Conservation (phyloP, 2,113 vertebrate species). For the Melanostigma gelatinosum region DNA sequence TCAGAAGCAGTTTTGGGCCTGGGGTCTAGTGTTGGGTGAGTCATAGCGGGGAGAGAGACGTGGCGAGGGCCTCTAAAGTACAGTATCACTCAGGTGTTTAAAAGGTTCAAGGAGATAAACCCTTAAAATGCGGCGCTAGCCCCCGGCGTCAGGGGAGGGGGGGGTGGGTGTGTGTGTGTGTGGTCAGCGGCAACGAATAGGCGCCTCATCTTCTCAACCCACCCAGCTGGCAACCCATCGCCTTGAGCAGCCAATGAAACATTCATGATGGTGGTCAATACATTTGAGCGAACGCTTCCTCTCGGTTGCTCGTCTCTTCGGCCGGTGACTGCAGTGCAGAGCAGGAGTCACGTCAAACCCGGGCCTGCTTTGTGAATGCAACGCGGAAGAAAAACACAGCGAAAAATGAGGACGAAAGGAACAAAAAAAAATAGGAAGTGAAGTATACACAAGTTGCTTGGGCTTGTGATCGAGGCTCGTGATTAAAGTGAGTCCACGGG, state of each 20-base stretch:
- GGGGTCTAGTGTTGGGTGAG: constrained; percentile 56
- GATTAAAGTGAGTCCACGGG: constrained; percentile 70
- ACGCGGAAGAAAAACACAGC: not conserved
- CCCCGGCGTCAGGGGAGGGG: not conserved
- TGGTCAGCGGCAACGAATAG: constrained; percentile 50
- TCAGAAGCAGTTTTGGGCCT: constrained; percentile 52
- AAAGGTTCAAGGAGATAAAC: constrained; percentile 69
- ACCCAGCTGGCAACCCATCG: constrained; percentile 55
- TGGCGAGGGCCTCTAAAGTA: constrained; percentile 50
- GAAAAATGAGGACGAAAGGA: not conserved
- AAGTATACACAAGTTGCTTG: constrained; percentile 37
- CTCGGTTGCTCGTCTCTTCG: constrained; percentile 43
- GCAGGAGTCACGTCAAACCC: constrained; percentile 21
- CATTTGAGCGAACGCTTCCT: constrained; percentile 70
- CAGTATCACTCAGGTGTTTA: constrained; percentile 69
- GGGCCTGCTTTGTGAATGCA: not conserved
- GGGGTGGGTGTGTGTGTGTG: constrained; percentile 12
- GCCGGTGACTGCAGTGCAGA: constrained; percentile 30
- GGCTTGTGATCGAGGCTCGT: constrained; percentile 54
- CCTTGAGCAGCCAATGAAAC: constrained; percentile 71
- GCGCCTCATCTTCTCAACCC: constrained; percentile 46
- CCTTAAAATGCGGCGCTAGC: constrained; percentile 48
- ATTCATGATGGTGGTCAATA: constrained; percentile 74
- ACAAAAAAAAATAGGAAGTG: constrained; percentile 5
- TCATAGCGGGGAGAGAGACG: constrained; percentile 46